phyloP scores from a whole-genome alignment of 53 echinoderm and acorn worm genomes.

The Paracentrotus lividus region DNA sequence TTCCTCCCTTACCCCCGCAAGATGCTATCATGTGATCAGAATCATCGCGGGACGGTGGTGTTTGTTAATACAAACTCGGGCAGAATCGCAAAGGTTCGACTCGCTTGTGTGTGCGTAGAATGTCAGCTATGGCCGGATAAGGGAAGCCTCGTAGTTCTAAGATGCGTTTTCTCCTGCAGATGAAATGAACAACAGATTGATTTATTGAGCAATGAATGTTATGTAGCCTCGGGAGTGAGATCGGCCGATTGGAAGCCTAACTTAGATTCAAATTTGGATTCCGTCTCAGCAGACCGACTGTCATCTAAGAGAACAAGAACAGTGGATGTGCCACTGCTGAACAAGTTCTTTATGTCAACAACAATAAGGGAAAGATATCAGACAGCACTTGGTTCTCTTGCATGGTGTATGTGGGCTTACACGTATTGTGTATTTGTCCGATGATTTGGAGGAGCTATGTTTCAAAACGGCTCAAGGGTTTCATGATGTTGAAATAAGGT shows the following conservation, averaged over 20 bases:
- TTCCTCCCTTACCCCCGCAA: not conserved
- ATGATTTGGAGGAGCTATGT: not conserved
- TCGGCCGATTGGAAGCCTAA: not conserved
- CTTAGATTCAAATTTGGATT: too few relatives aligned
- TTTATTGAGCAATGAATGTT: conserved; percentile 36
- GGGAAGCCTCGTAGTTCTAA: not conserved
- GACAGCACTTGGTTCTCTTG: not conserved
- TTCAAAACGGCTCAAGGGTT: not conserved
- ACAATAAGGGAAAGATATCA: not conserved
- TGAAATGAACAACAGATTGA: conserved; percentile 34
- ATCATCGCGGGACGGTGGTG: not conserved
- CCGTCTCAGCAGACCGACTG: not conserved
- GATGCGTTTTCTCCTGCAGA: not conserved
- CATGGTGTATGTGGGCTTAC: not conserved
- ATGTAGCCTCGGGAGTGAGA: conserved; percentile 1
- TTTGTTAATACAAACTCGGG: not conserved
- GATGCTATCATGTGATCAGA: not conserved
- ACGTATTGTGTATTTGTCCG: not conserved
- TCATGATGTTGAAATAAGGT: not conserved
- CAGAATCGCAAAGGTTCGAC: not conserved
- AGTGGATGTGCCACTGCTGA: conserved; percentile 10
- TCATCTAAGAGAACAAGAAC: not conserved
- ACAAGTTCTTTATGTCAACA: not conserved
- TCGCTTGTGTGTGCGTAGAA: conserved; percentile 41
- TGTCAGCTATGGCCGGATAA: not conserved